Evolutionary conservation across 2,113 vertebrate genomes (phyloP).

Genomic region (Illadopsis cleaveri): DNA sequence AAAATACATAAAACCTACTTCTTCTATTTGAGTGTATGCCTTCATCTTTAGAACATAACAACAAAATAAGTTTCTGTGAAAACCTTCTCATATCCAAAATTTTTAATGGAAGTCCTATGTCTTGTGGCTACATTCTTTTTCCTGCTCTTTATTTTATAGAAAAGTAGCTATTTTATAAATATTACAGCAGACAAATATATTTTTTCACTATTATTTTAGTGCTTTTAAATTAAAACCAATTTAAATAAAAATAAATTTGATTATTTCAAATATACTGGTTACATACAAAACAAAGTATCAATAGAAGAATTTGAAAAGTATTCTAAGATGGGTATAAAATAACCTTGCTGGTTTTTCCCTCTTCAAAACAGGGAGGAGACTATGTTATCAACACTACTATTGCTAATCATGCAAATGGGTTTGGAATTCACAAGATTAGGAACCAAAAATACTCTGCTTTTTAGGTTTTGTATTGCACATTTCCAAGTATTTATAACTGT

Average conservation of each 20-base stretch:
- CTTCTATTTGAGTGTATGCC: not conserved
- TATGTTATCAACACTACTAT: not conserved
- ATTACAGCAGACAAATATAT: not conserved
- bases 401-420: not conserved
- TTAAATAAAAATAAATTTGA: not conserved
- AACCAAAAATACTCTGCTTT: not conserved
- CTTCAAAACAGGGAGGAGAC: not conserved
- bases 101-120: not conserved
- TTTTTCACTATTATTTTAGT: not conserved
- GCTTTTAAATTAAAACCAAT: not conserved
- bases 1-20: not conserved
- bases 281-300: not conserved
- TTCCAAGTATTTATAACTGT: slow-evolving; percentile 1
- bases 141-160: not conserved
- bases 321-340: not conserved
- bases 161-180: not conserved
- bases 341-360: not conserved
- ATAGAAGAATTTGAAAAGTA: not conserved
- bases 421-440: not conserved
- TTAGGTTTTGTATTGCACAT: not conserved
- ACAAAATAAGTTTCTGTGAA: not conserved
- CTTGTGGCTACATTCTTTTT: not conserved
- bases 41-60: not conserved
- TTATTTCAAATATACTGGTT: not conserved
- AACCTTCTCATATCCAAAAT: not conserved